These are phyloP conservation scores for Megalurothrips usitatus DNA, from an alignment of 2,888 invertebrate species.

Conservation along the genomic window DNA sequence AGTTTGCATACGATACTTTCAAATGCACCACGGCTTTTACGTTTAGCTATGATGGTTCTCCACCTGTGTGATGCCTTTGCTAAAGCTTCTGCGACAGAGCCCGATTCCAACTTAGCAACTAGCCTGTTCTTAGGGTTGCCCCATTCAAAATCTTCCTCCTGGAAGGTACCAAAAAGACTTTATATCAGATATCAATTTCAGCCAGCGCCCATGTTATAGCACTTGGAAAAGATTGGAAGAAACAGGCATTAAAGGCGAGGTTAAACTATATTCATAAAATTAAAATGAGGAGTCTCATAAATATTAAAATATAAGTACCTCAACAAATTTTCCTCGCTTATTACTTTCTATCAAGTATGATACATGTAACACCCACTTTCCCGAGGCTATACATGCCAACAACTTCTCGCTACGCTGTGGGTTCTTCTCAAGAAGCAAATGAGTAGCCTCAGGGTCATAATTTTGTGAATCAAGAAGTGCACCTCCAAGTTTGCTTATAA, in stretches of 20 bases:
- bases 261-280: too few species aligned
- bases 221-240: background rate
- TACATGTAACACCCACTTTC: constrained; percentile 83
- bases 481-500: constrained; percentile 61
- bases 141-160: constrained; percentile 83
- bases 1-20: constrained; percentile 53
- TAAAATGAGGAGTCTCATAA: background rate
- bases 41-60: constrained; percentile 55
- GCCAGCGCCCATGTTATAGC: background rate
- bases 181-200: background rate
- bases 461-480: constrained; percentile 52
- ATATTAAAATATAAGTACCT: constrained; percentile 48
- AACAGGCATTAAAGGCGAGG: constrained; percentile 25
- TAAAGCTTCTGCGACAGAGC: constrained; percentile 50
- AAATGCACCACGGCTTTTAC: constrained; percentile 51
- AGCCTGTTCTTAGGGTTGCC: constrained; percentile 63
- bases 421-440: constrained; percentile 65
- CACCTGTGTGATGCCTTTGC: constrained; percentile 63
- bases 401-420: constrained; percentile 82
- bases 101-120: constrained; percentile 48
- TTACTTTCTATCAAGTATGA: constrained; percentile 68
- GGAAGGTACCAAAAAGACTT: constrained; percentile 35
- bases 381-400: constrained; percentile 78
- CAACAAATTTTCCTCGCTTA: constrained; percentile 56
- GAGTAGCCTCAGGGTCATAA: constrained; percentile 65